phyloP scores from a whole-genome alignment of 2,113 vertebrate genomes.

The Takifugu flavidus region DNA sequence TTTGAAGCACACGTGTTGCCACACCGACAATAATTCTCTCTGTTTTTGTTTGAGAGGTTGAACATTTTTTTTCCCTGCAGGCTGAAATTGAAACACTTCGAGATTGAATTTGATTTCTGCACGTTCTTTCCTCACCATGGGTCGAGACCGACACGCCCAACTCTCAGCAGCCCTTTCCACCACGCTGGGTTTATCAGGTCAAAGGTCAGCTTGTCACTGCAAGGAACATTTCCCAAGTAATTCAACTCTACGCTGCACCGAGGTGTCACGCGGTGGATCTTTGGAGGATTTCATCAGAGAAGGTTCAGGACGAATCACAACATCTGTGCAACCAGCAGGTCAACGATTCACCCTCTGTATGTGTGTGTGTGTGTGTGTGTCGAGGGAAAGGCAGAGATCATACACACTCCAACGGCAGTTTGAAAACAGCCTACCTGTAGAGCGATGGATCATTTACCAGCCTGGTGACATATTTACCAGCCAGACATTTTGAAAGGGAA shows the following conservation, averaged over 20 bases:
- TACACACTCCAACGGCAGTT: constrained; percentile 27
- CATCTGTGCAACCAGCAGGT: constrained; percentile 35
- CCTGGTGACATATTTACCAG: constrained; percentile 57
- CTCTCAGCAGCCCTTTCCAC: no score
- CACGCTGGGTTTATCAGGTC: no score
- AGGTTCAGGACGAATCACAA: constrained; percentile 38
- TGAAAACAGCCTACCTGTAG: constrained; percentile 61
- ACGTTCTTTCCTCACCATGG: no score
- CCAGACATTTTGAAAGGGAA: constrained; percentile 58
- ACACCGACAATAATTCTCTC: no score
- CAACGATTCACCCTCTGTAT: constrained; percentile 19
- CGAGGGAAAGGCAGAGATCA: constrained; percentile 14
- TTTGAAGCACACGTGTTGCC: no score
- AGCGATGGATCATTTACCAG: constrained; percentile 46
- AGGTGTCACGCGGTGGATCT: constrained; percentile 12
- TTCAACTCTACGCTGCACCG: neutral
- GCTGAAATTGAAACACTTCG: no score
- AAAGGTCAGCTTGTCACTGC: no score
- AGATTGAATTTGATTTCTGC: no score
- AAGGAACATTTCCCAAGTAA: no score
- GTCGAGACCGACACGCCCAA: no score
- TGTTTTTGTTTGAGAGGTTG: no score
- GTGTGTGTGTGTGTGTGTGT: constrained; percentile 13
- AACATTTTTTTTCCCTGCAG: no score
- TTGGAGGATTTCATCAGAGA: constrained; percentile 34